Evolutionary conservation across 2,113 vertebrate genomes (phyloP).

Genomic region (Campylorhamphus procurvoides): DNA sequence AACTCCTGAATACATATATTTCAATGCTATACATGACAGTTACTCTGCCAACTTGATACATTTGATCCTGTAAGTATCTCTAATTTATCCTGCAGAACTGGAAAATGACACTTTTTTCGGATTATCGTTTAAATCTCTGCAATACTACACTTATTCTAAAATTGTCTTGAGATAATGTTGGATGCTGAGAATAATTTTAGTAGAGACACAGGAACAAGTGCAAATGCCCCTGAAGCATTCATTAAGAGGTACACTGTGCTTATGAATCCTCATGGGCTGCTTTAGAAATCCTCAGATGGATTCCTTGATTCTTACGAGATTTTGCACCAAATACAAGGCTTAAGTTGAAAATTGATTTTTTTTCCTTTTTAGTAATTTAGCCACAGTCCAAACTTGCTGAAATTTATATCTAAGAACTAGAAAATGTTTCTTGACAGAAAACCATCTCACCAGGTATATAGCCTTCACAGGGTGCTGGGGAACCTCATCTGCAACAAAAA

Average conservation of each 20-base stretch:
- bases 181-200: conserved; percentile 23
- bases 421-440: background rate
- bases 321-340: background rate
- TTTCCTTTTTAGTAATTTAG: background rate
- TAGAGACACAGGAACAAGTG: background rate
- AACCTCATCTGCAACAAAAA: background rate
- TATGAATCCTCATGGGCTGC: conserved; percentile 25
- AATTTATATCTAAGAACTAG: background rate
- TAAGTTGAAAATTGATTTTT: conserved; percentile 12
- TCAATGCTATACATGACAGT: background rate
- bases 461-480: background rate
- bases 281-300: conserved; percentile 17
- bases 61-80: conserved; percentile 42
- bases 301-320: conserved; percentile 19
- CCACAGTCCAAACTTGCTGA: background rate
- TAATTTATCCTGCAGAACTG: conserved; percentile 41
- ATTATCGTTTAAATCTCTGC: conserved; percentile 42
- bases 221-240: background rate
- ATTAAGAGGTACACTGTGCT: conserved; percentile 26
- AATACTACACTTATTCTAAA: background rate
- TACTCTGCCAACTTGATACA: background rate
- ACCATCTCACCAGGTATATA: background rate
- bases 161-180: conserved; percentile 5
- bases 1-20: conserved; percentile 15
- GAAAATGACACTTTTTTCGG: background rate